A percentile compares a stretch with the other conserved stretches of the same genome.
phyloP scores from a whole-genome alignment of 1,140 invertebrate species.

The Chymomyza costata region DNA sequence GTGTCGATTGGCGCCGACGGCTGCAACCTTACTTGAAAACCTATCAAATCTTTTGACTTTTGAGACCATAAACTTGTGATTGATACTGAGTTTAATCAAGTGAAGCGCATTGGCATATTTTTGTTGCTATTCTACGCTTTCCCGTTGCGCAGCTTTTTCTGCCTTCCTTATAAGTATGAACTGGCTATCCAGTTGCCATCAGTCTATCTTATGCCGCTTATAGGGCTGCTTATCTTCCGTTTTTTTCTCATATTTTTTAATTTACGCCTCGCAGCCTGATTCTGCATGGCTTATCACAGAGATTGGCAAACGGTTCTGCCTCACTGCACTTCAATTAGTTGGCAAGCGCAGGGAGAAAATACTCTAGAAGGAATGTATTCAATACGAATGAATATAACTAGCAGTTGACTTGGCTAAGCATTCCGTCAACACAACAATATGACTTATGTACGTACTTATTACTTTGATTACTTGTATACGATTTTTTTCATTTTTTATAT shows the following conservation, averaged over 20 bases:
- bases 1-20: conserved; percentile 10
- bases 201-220: neutral
- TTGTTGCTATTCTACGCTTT: conserved; percentile 4
- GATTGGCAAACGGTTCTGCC: conserved; percentile 69
- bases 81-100: conserved; percentile 71
- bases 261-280: conserved; percentile 67
- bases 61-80: conserved; percentile 71
- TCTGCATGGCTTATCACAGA: conserved; percentile 70
- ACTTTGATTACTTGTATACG: conserved; percentile 9
- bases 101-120: conserved; percentile 40
- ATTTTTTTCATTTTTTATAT: conserved; percentile 39
- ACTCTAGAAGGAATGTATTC: conserved; percentile 1
- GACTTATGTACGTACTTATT: conserved; percentile 9
- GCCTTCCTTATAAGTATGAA: too few species aligned
- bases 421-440: too few species aligned
- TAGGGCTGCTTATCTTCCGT: conserved; percentile 13
- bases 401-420: neutral
- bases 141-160: too few species aligned
- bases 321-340: conserved; percentile 71
- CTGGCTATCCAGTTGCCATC: too few species aligned
- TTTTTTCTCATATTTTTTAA: conserved; percentile 60
- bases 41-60: conserved; percentile 67
- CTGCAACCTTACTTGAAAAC: conserved; percentile 51
- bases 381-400: neutral
- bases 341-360: too few species aligned